Evolutionary conservation across 2,888 invertebrate genomes (phyloP), one percentile per base, ranked within the genome.

Genomic region (Coenonympha arcania): DNA sequence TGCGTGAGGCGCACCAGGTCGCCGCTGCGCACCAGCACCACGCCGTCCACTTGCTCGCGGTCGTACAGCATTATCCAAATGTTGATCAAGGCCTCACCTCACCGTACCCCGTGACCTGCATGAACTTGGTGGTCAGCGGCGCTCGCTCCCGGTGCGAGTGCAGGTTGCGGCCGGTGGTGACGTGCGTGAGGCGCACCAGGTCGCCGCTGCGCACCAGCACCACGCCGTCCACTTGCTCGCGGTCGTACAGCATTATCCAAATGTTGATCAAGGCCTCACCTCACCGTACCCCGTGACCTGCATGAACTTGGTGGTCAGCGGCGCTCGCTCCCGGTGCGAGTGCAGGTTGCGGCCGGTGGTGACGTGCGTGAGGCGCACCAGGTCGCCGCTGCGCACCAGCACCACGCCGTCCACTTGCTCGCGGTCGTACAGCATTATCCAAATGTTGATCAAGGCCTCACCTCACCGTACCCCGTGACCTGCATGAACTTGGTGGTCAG

Each of bases 261-360:
- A n/a, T n/a, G n/a, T n/a, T n/a, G n/a, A n/a, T n/a, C n/a, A n/a
- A n/a, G n/a, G n/a, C n/a, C 36, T 31, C n/a, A 95, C 95, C 89
- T 94, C 93, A 6, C 96, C 96, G 68, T 96, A 96, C 6, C 96
- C 95, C 0, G 97, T 95, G 52, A 98, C 95, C 87, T 98, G 98
- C 76, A 92, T 91, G 71, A 95, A 95, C 73, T 95, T 94, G 68
- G 92, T 92, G 5, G 96, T 95, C 56, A 98, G 79, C 0, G 98
- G 97, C 22, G 98, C 97, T 34, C 90, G 88, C 73, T 96, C 95
- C 65, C 91, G 89, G 70, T 98, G 98, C 36, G 95, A 92, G 86
- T 98, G 98, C 53, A 98, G 83, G 86, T 98, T 98, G 53, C 98
- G 88, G 50, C 88, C 89, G 1, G 98, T 97, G 28, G 90, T 85